These are phyloP conservation scores for Eidolon helvum DNA, from an alignment of 2,113 vertebrate genomes.

Conservation along the genomic window DNA sequence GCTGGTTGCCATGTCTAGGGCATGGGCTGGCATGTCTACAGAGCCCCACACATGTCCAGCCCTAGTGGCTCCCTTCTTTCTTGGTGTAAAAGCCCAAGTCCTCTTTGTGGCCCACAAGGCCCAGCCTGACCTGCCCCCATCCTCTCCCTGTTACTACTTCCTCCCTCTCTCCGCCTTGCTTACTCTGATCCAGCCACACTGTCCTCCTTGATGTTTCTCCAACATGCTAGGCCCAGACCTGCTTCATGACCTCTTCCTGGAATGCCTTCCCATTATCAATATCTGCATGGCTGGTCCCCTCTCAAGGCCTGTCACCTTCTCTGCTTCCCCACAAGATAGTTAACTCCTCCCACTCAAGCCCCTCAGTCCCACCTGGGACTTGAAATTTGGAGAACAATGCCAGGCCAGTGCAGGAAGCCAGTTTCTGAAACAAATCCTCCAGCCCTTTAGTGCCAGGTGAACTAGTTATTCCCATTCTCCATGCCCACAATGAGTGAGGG, in stretches of 20 bases:
- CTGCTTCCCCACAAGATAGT: not conserved
- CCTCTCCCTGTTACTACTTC: too few species aligned
- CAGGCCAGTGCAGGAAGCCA: fast-evolving
- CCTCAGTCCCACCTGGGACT: not conserved
- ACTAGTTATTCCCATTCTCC: not conserved
- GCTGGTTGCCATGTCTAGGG: not conserved
- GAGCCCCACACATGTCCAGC: not conserved
- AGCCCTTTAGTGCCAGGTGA: not conserved
- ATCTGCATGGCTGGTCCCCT: not conserved
- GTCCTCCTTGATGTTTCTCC: not conserved
- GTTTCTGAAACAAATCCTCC: not conserved
- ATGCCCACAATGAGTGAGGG: not conserved
- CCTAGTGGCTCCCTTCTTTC: not conserved
- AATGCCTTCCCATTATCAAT: not conserved
- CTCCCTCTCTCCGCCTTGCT: not conserved
- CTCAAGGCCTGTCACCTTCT: not conserved
- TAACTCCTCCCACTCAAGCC: not conserved
- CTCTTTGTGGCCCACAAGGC: too few species aligned
- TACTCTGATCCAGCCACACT: not conserved
- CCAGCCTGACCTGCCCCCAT: not conserved
- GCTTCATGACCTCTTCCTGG: not conserved
- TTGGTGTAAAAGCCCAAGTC: not conserved
- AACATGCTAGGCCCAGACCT: not conserved
- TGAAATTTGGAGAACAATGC: not conserved
- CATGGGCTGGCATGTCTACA: not conserved